A percentile compares a stretch with the other conserved stretches of the same genome.
phyloP scores from a whole-genome alignment of 2,113 vertebrate species.

The Callipepla squamata region DNA sequence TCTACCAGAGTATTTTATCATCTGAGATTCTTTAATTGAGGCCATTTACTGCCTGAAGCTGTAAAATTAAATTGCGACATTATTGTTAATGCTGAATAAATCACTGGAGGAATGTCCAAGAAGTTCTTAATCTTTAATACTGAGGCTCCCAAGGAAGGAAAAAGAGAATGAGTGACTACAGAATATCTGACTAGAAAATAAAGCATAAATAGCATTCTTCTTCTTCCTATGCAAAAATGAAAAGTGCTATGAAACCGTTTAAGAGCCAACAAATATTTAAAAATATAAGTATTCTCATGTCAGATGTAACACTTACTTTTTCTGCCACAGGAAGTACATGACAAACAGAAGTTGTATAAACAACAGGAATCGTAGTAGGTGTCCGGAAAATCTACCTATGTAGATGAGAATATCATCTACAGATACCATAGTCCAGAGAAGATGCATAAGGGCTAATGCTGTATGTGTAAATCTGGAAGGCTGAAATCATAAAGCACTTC shows the following conservation, averaged over 20 bases:
- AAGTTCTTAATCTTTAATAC: not conserved
- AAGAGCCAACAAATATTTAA: not conserved
- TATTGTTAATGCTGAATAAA: not conserved
- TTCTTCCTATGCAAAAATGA: not conserved
- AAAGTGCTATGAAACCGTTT: not conserved
- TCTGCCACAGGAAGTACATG: not conserved
- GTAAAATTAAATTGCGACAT: not conserved
- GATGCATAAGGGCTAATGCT: not conserved
- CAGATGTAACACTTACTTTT: not conserved
- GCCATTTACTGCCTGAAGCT: conserved; percentile 44
- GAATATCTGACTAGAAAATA: conserved; percentile 1
- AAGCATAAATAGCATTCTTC: not conserved
- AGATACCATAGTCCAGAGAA: not conserved
- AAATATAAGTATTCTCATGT: not conserved
- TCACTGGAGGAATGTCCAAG: not conserved
- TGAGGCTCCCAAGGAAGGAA: not conserved
- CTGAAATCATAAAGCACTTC: conserved; percentile 1
- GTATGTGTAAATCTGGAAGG: not conserved
- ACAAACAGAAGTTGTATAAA: not conserved
- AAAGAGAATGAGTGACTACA: not conserved
- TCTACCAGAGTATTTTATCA: not conserved
- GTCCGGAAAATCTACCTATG: not conserved
- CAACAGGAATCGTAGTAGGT: not conserved
- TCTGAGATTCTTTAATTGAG: conserved; percentile 46
- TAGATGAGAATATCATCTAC: not conserved